Percentiles rank a stretch among this genome's conserved stretches.
Evolutionary conservation across 2,797 vertebrate species (phyloP).

Genomic region (Melanotaenia boesemani): DNA sequence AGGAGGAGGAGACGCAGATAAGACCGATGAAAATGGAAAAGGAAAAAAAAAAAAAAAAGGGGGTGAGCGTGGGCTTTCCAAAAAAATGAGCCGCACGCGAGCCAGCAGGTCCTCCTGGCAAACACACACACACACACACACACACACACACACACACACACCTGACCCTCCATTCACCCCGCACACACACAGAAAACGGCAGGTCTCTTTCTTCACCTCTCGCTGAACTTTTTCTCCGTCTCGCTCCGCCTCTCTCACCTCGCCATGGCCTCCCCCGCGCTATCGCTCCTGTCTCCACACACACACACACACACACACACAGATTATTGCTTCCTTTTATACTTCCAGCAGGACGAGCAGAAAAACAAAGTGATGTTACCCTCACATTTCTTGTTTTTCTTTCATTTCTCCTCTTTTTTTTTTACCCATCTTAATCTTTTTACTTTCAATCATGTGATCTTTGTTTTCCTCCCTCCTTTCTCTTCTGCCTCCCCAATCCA

Average conservation of each 20-base stretch:
- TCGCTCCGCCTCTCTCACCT: slow-evolving; percentile 90
- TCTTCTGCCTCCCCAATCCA: not conserved
- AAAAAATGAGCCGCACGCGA: slow-evolving; percentile 56
- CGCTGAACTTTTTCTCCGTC: slow-evolving; percentile 81
- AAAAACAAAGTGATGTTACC: slow-evolving; percentile 64
- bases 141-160: slow-evolving; percentile 55
- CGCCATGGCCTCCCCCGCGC: slow-evolving; percentile 89
- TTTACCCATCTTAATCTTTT: slow-evolving; percentile 7
- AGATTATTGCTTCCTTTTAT: slow-evolving; percentile 77
- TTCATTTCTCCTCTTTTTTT: slow-evolving; percentile 72
- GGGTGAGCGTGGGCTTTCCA: slow-evolving; percentile 12
- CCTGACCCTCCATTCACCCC: slow-evolving; percentile 72
- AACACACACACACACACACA: slow-evolving; percentile 41
- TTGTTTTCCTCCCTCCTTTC: not conserved
- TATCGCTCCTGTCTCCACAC: slow-evolving; percentile 77
- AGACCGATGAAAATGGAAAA: slow-evolving; percentile 59
- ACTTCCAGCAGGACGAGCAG: slow-evolving; percentile 59
- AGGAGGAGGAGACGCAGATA: slow-evolving; percentile 32
- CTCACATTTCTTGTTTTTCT: slow-evolving; percentile 66
- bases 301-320: slow-evolving; percentile 73
- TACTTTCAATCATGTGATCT: not conserved
- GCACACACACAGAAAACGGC: slow-evolving; percentile 50
- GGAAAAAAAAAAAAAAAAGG: not conserved
- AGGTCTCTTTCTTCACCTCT: slow-evolving; percentile 75
- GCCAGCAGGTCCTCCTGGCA: slow-evolving; percentile 55